Evolutionary conservation across 2,113 vertebrate genomes (phyloP).

Genomic region (Paradisaea rubra): DNA sequence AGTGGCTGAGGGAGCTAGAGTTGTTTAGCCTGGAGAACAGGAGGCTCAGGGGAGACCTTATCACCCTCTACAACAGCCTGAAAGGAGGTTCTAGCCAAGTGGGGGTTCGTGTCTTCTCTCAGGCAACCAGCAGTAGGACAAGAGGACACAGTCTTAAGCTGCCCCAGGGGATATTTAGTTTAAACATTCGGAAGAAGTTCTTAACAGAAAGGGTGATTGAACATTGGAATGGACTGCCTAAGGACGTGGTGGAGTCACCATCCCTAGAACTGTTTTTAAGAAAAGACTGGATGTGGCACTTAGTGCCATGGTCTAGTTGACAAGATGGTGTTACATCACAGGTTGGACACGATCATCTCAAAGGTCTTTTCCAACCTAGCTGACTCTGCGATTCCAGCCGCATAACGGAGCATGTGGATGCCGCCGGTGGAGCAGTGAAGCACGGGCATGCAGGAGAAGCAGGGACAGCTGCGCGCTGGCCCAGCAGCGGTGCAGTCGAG

Average conservation of each 20-base stretch:
- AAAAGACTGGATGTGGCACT: neutral
- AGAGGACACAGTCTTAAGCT: neutral
- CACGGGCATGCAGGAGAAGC: fast-evolving
- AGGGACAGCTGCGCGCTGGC: fast-evolving
- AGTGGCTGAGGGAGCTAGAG: neutral
- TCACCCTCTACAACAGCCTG: too few relatives aligned
- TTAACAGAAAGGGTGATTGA: neutral
- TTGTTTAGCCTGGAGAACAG: neutral
- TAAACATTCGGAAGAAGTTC: neutral
- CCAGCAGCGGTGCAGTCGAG: fast-evolving
- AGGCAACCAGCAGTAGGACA: neutral
- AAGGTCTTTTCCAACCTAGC: neutral
- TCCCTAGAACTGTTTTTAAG: neutral
- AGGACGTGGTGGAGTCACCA: too few relatives aligned
- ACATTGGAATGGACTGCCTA: neutral
- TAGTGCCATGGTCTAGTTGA: neutral
- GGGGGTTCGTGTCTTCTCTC: neutral
- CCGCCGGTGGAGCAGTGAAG: neutral
- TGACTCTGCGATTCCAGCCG: neutral
- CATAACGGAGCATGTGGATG: fast-evolving
- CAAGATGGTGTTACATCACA: neutral
- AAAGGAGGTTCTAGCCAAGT: neutral
- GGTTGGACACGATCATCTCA: neutral
- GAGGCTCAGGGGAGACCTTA: neutral
- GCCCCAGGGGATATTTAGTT: neutral